These are phyloP conservation scores for Bufo gargarizans DNA, from an alignment of 2,113 vertebrate genomes.

Conservation along the genomic window DNA sequence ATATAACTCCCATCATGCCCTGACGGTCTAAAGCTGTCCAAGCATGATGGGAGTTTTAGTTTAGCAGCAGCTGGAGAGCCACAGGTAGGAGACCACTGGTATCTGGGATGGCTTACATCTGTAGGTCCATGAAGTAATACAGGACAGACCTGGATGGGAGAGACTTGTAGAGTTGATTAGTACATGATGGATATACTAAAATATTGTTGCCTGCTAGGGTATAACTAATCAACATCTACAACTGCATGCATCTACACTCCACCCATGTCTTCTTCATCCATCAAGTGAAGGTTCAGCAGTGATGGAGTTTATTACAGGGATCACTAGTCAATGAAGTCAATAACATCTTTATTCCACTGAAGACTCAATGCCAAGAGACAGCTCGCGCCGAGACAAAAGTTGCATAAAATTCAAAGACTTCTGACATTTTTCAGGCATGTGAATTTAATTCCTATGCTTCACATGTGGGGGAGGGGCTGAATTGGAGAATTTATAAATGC, in stretches of 20 bases:
- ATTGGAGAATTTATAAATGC: not conserved
- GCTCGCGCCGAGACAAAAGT: not conserved
- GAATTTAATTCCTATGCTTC: not conserved
- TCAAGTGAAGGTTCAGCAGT: not conserved
- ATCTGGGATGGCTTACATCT: not conserved
- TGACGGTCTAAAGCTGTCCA: no score
- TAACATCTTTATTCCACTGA: not conserved
- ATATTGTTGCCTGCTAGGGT: not conserved
- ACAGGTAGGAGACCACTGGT: no score
- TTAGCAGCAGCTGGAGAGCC: no score
- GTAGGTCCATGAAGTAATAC: not conserved
- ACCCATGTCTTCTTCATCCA: not conserved
- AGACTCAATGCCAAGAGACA: not conserved
- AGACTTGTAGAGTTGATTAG: not conserved
- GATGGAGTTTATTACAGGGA: constrained; percentile 8
- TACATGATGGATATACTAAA: not conserved
- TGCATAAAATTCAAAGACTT: not conserved
- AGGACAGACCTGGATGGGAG: not conserved
- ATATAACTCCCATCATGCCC: no score
- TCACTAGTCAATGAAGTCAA: not conserved
- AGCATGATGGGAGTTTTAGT: no score
- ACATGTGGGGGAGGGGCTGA: not conserved
- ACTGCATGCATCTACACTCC: not conserved
- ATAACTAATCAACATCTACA: not conserved
- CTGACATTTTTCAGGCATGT: not conserved